Evolutionary conservation across 2,888 invertebrate species (phyloP).

Genomic region (Crocallis elinguaria): DNA sequence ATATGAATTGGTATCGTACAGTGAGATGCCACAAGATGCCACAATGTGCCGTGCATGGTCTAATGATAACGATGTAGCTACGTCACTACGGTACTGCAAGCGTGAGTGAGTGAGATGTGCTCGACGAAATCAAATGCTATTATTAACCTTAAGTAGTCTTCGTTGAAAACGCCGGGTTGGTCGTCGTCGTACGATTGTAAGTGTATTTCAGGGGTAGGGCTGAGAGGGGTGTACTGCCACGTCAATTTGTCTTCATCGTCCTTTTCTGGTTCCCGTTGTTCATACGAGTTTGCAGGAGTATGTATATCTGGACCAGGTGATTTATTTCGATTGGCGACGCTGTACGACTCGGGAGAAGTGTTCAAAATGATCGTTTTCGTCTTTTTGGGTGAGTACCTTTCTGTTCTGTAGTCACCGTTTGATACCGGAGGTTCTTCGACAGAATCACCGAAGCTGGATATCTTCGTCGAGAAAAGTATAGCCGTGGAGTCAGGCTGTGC

Average conservation of each 20-base stretch:
- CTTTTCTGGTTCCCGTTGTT: conserved; percentile 54
- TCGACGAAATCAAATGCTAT: conserved; percentile 52
- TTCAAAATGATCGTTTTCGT: conserved; percentile 74
- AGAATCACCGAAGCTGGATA: conserved; percentile 81
- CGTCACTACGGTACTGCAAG: conserved; percentile 56
- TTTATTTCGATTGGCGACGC: conserved; percentile 71
- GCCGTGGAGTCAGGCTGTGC: conserved; percentile 70
- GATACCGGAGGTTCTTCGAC: conserved; percentile 63
- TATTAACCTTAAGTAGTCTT: conserved; percentile 83
- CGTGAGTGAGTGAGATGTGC: conserved; percentile 55
- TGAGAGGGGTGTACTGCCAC: conserved; percentile 77
- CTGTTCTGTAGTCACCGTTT: conserved; percentile 73
- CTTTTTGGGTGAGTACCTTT: conserved; percentile 75
- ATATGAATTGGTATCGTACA: conserved; percentile 77
- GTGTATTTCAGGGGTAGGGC: conserved; percentile 74
- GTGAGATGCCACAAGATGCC: conserved; percentile 53
- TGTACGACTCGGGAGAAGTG: conserved; percentile 68
- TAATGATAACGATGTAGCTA: conserved; percentile 58
- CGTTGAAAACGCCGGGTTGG: conserved; percentile 69
- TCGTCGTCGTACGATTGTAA: conserved; percentile 84
- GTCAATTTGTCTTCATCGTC: conserved; percentile 68
- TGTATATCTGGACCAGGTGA: conserved; percentile 74
- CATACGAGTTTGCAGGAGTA: conserved; percentile 69
- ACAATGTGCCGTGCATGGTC: conserved; percentile 57
- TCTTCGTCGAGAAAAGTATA: conserved; percentile 80